Percentiles rank a stretch among this genome's conserved stretches.
These are phyloP conservation scores for Asobara japonica DNA, from an alignment of 1,140 invertebrate genomes.

Conservation along the genomic window DNA sequence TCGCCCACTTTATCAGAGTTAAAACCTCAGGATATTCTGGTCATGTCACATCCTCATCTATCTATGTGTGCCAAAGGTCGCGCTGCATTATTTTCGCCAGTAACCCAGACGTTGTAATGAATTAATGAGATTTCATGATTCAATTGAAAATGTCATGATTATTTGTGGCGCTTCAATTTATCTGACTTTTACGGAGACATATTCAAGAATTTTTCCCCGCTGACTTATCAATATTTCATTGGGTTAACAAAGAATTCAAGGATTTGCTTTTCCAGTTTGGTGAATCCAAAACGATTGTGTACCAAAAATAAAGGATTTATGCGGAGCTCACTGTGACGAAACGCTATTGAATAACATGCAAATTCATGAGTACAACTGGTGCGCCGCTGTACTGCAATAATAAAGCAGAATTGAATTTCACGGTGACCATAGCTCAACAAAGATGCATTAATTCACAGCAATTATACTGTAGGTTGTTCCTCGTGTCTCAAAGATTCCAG, in stretches of 20 bases:
- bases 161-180: neutral
- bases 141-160: neutral
- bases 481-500: too few relatives aligned
- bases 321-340: conserved; percentile 33
- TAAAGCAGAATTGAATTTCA: conserved; percentile 10
- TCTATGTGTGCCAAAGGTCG: neutral
- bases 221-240: neutral
- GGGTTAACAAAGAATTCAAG: neutral
- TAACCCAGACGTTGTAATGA: neutral
- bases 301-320: neutral
- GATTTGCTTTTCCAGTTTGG: neutral
- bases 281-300: neutral
- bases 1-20: neutral
- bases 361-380: conserved; percentile 46
- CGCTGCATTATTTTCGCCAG: neutral
- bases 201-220: neutral
- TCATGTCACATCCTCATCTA: neutral
- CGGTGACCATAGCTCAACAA: neutral
- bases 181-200: neutral
- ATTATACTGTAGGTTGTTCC: too few relatives aligned
- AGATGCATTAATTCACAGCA: neutral
- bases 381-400: conserved; percentile 46
- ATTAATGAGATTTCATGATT: neutral
- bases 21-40: neutral
- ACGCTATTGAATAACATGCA: conserved; percentile 49